Conservation (phyloP, 2,888 invertebrate species). For the Meandrusa payeni region DNA sequence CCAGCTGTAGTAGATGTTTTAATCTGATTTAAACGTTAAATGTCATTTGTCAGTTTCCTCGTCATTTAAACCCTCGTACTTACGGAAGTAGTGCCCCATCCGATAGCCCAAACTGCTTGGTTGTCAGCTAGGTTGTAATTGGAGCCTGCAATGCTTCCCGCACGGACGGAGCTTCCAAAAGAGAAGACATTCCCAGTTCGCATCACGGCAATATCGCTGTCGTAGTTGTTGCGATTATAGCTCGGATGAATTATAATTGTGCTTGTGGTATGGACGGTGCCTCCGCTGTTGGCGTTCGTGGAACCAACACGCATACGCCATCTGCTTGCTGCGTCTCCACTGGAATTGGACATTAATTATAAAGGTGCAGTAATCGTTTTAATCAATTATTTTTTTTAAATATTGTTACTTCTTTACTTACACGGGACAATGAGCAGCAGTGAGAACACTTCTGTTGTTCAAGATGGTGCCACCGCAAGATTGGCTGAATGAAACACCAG, state of each 20-base stretch:
- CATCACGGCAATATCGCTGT: slow-evolving; percentile 46
- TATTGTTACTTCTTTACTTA: no score
- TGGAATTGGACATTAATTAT: no score
- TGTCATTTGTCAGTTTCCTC: no score
- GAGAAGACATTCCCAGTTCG: slow-evolving; percentile 32
- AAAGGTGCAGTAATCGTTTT: no score
- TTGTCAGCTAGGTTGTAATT: slow-evolving; percentile 47
- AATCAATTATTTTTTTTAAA: no score
- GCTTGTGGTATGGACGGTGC: slow-evolving; percentile 25
- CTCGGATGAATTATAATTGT: slow-evolving; percentile 34
- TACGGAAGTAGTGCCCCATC: slow-evolving; percentile 50
- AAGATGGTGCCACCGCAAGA: slow-evolving; percentile 37
- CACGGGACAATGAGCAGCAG: slow-evolving; percentile 38
- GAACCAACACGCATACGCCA: slow-evolving; percentile 40
- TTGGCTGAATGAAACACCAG: slow-evolving; percentile 28
- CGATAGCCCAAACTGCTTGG: slow-evolving; percentile 46
- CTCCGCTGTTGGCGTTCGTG: slow-evolving; percentile 33
- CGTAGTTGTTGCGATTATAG: no score
- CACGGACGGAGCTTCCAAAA: slow-evolving; percentile 31
- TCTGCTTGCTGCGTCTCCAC: slow-evolving; percentile 26
- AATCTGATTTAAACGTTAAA: no score
- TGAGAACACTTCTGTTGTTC: slow-evolving; percentile 33
- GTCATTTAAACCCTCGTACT: no score
- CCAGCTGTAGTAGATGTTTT: no score
- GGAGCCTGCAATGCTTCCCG: slow-evolving; percentile 42